Percentiles rank a stretch among this genome's conserved stretches.
Conservation (phyloP, 2,888 invertebrate genomes). For the Eledona agricola region DNA sequence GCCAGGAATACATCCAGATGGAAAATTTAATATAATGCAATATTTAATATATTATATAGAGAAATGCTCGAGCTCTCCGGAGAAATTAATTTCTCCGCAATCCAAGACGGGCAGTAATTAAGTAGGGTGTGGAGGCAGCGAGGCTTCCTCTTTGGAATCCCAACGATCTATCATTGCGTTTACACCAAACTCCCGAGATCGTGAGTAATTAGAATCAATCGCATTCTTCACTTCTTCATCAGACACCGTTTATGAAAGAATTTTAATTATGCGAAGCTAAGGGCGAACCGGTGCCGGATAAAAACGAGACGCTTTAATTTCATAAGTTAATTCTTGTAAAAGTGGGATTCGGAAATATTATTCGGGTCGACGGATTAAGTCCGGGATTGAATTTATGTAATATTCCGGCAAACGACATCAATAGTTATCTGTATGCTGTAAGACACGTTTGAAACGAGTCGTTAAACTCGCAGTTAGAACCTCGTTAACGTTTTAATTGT, state of each 20-base stretch:
- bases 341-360: slow-evolving; percentile 21
- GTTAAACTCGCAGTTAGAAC: slow-evolving; percentile 59
- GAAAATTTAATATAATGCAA: slow-evolving; percentile 52
- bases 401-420: slow-evolving; percentile 35
- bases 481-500: slow-evolving; percentile 61
- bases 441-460: slow-evolving; percentile 57
- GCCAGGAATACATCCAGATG: slow-evolving; percentile 28
- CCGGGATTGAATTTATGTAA: slow-evolving; percentile 29
- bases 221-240: slow-evolving; percentile 51
- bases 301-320: slow-evolving; percentile 23
- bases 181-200: slow-evolving; percentile 52
- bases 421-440: slow-evolving; percentile 40
- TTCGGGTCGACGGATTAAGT: slow-evolving; percentile 22
- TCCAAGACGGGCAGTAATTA: slow-evolving; percentile 64
- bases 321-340: slow-evolving; percentile 29
- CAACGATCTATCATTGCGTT: slow-evolving; percentile 61
- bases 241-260: slow-evolving; percentile 42
- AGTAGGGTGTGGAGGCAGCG: slow-evolving; percentile 52
- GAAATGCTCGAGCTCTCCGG: slow-evolving; percentile 62
- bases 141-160: slow-evolving; percentile 56
- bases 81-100: slow-evolving; percentile 64
- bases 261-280: slow-evolving; percentile 29
- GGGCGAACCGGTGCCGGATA: neutral
- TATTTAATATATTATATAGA: slow-evolving; percentile 63
- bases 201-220: slow-evolving; percentile 49